Conservation (phyloP, 37 sponge, comb jelly and placozoan genomes). For the Aphrocallistes beatrix region DNA sequence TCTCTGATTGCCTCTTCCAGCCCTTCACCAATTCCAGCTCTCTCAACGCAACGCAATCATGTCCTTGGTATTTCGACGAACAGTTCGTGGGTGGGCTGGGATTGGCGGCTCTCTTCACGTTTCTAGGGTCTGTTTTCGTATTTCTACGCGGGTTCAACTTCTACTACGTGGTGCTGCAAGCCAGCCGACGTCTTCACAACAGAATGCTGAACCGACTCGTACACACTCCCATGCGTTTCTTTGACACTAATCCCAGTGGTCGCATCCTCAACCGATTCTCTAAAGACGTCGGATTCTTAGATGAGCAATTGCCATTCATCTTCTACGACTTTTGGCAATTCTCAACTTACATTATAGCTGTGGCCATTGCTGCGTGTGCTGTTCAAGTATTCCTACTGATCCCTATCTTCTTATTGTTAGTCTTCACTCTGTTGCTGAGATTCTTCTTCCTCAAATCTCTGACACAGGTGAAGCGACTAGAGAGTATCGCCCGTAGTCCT, state of each 20-base stretch:
- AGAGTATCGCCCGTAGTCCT: slow-evolving; percentile 37
- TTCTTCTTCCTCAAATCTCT: slow-evolving; percentile 32
- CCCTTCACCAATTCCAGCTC: not conserved
- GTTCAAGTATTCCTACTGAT: slow-evolving; percentile 21
- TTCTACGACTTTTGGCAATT: slow-evolving; percentile 16
- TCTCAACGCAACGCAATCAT: not conserved
- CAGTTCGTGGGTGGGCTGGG: not conserved
- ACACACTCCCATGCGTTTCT: slow-evolving; percentile 20
- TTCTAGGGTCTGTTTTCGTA: not conserved
- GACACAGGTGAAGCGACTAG: slow-evolving; percentile 39
- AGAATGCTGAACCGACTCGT: not conserved
- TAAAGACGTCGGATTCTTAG: slow-evolving; percentile 35
- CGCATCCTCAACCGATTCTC: slow-evolving; percentile 37
- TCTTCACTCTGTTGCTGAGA: slow-evolving; percentile 18
- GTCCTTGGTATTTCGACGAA: not conserved
- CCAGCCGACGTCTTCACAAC: not conserved
- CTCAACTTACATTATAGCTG: slow-evolving; percentile 13
- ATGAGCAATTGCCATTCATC: slow-evolving; percentile 25
- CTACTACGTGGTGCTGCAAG: not conserved
- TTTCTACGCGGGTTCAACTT: not conserved
- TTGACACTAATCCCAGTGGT: slow-evolving; percentile 39
- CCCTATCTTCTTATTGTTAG: slow-evolving; percentile 15
- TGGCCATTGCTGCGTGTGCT: slow-evolving; percentile 5
- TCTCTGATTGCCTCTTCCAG: not conserved
- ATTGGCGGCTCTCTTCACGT: not conserved